A percentile compares a stretch with the other conserved stretches of the same genome.
Evolutionary conservation across 2,797 vertebrate genomes (phyloP).

Genomic region (Anniella stebbinsi): DNA sequence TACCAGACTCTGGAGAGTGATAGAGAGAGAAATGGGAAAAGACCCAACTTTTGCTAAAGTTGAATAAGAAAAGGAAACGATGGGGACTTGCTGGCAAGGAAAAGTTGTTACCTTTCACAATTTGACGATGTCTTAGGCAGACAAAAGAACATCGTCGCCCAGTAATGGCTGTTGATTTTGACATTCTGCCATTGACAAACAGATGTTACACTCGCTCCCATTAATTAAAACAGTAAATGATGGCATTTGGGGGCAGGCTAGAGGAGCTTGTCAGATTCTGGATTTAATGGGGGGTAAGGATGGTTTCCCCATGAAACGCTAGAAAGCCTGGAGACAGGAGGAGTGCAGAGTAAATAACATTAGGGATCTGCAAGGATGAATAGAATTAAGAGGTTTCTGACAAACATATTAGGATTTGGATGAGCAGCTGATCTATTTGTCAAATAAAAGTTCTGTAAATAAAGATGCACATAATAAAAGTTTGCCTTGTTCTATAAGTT

Average conservation of each 20-base stretch:
- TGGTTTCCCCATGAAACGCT: constrained; percentile 15
- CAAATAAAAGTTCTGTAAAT: neutral
- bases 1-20: constrained; percentile 46
- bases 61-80: neutral
- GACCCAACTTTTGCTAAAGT: constrained; percentile 1
- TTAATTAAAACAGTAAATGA: constrained; percentile 21
- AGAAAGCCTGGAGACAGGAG: constrained; percentile 8
- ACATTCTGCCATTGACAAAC: constrained; percentile 20
- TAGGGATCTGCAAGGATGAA: neutral
- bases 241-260: neutral
- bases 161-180: neutral
- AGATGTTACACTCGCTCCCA: neutral
- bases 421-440: neutral
- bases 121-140: rapidly evolving
- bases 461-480: too few species aligned
- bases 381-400: too few species aligned
- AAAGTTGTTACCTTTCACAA: neutral
- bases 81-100: neutral
- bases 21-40: constrained; percentile 9
- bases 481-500: too few species aligned
- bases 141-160: neutral
- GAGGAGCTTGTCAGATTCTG: neutral
- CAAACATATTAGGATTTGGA: too few species aligned
- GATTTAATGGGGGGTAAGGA: constrained; percentile 10
- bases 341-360: neutral